These are phyloP conservation scores for Nasua narica DNA, from an alignment of 2,797 vertebrate genomes.

Conservation along the genomic window DNA sequence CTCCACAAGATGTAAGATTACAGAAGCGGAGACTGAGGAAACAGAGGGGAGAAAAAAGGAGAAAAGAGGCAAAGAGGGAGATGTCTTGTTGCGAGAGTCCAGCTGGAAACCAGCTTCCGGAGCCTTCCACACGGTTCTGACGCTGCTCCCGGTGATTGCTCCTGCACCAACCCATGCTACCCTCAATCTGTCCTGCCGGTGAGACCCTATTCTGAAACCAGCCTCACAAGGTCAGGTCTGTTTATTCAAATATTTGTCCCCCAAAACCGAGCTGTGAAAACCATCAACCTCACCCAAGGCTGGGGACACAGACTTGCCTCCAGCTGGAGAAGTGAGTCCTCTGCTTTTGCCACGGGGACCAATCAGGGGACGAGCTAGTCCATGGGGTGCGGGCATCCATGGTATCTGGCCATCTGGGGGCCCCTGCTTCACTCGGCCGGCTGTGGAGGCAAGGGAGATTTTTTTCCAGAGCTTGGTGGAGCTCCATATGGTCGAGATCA, in stretches of 20 bases:
- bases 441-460: conserved; percentile 89
- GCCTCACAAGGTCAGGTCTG: conserved; percentile 72
- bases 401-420: conserved; percentile 94
- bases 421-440: conserved; percentile 87
- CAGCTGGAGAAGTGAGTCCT: conserved; percentile 89
- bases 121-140: accelerated
- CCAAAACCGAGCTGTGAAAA: conserved; percentile 86
- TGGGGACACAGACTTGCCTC: conserved; percentile 88
- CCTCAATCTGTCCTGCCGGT: not conserved
- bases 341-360: conserved; percentile 94
- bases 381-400: conserved; percentile 88
- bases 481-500: conserved; percentile 99
- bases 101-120: accelerated
- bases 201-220: conserved; percentile 62
- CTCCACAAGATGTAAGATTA: not conserved
- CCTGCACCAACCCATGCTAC: accelerated
- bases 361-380: conserved; percentile 93
- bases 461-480: conserved; percentile 91
- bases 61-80: no score
- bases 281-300: conserved; percentile 87
- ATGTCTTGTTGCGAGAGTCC: not conserved
- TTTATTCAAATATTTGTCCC: conserved; percentile 78
- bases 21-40: not conserved
- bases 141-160: accelerated
- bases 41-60: not conserved